These are phyloP conservation scores for Chelon labrosus DNA, from an alignment of 2,797 vertebrate species.

Conservation along the genomic window DNA sequence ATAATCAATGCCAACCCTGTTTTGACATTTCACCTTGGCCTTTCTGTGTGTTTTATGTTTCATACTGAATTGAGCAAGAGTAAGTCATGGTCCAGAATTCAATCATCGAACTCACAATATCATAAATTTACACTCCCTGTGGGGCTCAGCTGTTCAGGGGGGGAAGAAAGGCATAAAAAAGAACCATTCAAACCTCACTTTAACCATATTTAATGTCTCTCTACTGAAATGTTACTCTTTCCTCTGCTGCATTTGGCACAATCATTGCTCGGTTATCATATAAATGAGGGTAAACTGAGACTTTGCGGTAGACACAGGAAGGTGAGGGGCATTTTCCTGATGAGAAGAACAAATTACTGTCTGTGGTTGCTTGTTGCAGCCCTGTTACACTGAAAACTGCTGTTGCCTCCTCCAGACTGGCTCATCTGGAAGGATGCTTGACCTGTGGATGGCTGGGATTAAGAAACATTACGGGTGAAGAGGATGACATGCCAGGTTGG, in stretches of 20 bases:
- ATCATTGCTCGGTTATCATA: conserved; percentile 19
- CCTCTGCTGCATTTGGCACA: conserved; percentile 15
- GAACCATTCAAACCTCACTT: conserved; percentile 18
- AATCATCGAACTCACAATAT: conserved; percentile 34
- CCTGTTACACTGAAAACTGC: conserved; percentile 22
- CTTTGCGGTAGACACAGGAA: conserved; percentile 2
- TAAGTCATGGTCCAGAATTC: conserved; percentile 29
- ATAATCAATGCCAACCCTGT: conserved; percentile 12
- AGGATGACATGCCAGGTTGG: conserved; percentile 27
- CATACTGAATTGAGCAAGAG: conserved; percentile 37
- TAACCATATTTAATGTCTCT: conserved; percentile 17
- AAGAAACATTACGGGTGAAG: conserved; percentile 42
- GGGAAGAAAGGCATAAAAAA: neutral
- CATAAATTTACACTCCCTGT: conserved; percentile 28
- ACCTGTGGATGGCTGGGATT: conserved; percentile 41
- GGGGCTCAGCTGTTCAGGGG: conserved; percentile 1
- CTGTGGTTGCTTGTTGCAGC: conserved; percentile 10
- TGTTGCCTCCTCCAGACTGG: conserved; percentile 24
- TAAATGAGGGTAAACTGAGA: conserved; percentile 26
- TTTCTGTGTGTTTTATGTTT: conserved; percentile 16
- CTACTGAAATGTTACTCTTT: conserved; percentile 8
- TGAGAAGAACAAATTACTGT: conserved; percentile 7
- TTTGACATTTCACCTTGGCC: conserved; percentile 14
- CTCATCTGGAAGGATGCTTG: conserved; percentile 48
- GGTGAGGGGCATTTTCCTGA: conserved; percentile 7